phyloP scores from a whole-genome alignment of 30 jellyfish, hydroid and myxozoan species.

The Hydractinia echinata region DNA sequence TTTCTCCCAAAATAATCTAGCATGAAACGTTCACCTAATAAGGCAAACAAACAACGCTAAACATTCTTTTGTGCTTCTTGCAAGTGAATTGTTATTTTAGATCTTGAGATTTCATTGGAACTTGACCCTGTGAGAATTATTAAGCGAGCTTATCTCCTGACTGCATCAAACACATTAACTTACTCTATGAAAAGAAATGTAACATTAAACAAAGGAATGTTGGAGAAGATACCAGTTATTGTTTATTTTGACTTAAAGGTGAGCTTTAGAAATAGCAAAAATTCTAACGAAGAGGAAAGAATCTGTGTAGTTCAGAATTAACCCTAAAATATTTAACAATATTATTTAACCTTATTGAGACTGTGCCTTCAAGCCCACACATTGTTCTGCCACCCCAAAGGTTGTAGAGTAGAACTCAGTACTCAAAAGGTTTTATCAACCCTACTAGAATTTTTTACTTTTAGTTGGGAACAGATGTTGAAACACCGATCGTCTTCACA shows the following conservation, averaged over 20 bases:
- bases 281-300: too few relatives aligned
- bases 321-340: too few relatives aligned
- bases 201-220: constrained; percentile 5
- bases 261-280: too few relatives aligned
- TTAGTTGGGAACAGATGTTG: constrained; percentile 21
- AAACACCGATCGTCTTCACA: constrained; percentile 15
- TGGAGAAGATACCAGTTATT: background rate
- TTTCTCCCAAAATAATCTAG: too few relatives aligned
- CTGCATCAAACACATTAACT: background rate
- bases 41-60: too few relatives aligned
- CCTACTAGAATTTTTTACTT: background rate
- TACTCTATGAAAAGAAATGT: constrained; percentile 14
- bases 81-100: constrained; percentile 7
- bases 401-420: too few relatives aligned
- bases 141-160: constrained; percentile 6
- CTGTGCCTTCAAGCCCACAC: too few relatives aligned
- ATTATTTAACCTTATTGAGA: too few relatives aligned
- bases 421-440: background rate
- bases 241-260: constrained; percentile 9
- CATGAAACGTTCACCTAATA: too few relatives aligned
- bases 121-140: constrained; percentile 19
- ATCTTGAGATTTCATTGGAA: constrained; percentile 24
- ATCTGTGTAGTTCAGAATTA: too few relatives aligned
- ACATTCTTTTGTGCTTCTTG: background rate
- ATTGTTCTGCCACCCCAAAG: too few relatives aligned